Evolutionary conservation across 2,113 vertebrate species (phyloP), one percentile per base, ranked within the genome.

Genomic region (Polypterus bichir): DNA sequence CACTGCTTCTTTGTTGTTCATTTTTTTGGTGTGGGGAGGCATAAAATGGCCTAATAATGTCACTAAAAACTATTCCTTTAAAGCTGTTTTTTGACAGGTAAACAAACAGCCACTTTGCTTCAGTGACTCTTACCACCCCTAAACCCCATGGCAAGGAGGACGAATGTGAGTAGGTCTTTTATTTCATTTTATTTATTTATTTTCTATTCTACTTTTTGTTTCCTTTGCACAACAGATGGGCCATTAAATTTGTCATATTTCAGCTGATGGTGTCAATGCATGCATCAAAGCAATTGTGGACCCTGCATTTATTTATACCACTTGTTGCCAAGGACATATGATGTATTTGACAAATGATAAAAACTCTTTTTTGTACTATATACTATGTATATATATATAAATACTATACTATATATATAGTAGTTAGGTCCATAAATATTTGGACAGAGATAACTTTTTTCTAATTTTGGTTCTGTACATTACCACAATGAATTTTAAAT

Each of bases 301-400:
- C 7, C 47, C 47, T 27, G 11, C 4, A 27, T 59, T 67, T 63
- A 49, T 67, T 56, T 56, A 63, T 63, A 52, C 58, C 66, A 51
- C 56, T 55, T 59, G 47, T 59, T 48, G 57, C 44, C 46, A 55
- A 56, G 69, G 68, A 62, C 61, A 58, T 62, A 70, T 59, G 67
- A 4, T 61, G 62, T 63, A 5, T 65, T 3, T 64, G 59, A 55
- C 64, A 53, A 65, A 78, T 78, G 76, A 81, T 81, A 70, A 74
- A 79, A 68, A 49, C 65, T 66, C 63, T 27, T 27, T n/a, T n/a
- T 27, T 27, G 27, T 27, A 27, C 27, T 27, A 27, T 27, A 27
- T 27, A 27, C n/a, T 27, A 27, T 27, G 2, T 27, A 27, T 27
- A 27, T 27, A 27, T 27, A 27, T 27, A 27, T 27, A 27, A 1